These are phyloP conservation scores for Entomobrya multifasciata DNA, from an alignment of 2,888 invertebrate genomes.

Conservation along the genomic window DNA sequence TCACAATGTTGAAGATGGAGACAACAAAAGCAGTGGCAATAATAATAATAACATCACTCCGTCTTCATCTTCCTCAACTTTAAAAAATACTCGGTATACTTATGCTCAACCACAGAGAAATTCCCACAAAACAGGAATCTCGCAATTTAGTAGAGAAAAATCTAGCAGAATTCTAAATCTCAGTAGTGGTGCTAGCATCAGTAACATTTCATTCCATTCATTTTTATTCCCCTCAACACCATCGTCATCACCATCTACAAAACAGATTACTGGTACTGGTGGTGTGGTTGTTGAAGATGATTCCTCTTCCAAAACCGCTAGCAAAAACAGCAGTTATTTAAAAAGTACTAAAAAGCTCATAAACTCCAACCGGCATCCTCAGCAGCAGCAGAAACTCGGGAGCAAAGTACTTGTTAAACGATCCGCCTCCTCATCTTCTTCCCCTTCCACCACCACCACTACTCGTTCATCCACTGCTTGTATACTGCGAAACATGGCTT, in stretches of 20 bases:
- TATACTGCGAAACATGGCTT: conserved; percentile 55
- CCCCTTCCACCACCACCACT: background rate
- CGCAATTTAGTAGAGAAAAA: no score
- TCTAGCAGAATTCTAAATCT: no score
- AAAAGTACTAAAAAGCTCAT: conserved; percentile 64
- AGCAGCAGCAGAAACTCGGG: background rate
- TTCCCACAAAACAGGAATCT: background rate
- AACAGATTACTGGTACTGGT: no score
- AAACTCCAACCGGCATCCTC: conserved; percentile 53
- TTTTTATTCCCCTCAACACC: conserved; percentile 15
- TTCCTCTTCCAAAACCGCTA: background rate
- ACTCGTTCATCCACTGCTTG: background rate
- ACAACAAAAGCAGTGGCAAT: conserved; percentile 12
- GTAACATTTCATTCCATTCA: conserved; percentile 35
- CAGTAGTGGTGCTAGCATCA: no score
- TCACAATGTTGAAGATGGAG: background rate
- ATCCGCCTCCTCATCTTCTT: conserved; percentile 41
- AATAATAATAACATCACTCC: conserved; percentile 32
- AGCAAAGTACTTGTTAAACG: conserved; percentile 66
- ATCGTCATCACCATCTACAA: conserved; percentile 49
- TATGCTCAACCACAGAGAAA: background rate
- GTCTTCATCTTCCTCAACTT: background rate
- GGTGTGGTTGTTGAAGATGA: background rate
- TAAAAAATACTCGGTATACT: background rate
- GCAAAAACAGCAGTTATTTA: conserved; percentile 57